Evolutionary conservation across 2,888 invertebrate species (phyloP).

Genomic region (Gymnosoma rotundatum): DNA sequence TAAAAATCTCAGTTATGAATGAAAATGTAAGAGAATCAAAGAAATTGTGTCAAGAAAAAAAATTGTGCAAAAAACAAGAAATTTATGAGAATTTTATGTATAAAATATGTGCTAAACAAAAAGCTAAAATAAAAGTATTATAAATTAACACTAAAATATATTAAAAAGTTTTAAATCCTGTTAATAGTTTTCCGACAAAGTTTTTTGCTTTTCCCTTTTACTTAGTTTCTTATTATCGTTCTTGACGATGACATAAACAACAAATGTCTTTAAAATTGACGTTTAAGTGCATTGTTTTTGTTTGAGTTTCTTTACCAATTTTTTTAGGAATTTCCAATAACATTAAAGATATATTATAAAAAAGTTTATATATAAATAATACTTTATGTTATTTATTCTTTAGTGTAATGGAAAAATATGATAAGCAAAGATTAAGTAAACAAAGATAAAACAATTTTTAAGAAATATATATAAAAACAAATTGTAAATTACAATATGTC

Average conservation of each 20-base stretch:
- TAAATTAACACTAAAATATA: not conserved
- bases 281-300: slow-evolving; percentile 70
- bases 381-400: not conserved
- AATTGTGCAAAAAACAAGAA: slow-evolving; percentile 31
- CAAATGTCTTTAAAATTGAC: slow-evolving; percentile 61
- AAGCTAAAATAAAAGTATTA: not conserved
- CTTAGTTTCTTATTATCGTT: slow-evolving; percentile 4
- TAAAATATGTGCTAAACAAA: not conserved
- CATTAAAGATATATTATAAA: slow-evolving; percentile 19
- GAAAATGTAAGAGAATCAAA: slow-evolving; percentile 56
- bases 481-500: slow-evolving; percentile 82
- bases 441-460: slow-evolving; percentile 19
- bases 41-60: slow-evolving; percentile 64
- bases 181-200: not conserved
- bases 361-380: not conserved
- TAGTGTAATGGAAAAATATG: slow-evolving; percentile 58
- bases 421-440: slow-evolving; percentile 14
- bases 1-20: slow-evolving; percentile 69
- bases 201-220: slow-evolving; percentile 2
- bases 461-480: slow-evolving; percentile 24
- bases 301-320: slow-evolving; percentile 57
- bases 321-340: slow-evolving; percentile 60
- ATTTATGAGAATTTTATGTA: slow-evolving; percentile 16
- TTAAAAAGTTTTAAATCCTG: not conserved
- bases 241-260: slow-evolving; percentile 62